Conservation (phyloP, 2,113 vertebrate genomes). For the Sphyrna mokarran region DNA sequence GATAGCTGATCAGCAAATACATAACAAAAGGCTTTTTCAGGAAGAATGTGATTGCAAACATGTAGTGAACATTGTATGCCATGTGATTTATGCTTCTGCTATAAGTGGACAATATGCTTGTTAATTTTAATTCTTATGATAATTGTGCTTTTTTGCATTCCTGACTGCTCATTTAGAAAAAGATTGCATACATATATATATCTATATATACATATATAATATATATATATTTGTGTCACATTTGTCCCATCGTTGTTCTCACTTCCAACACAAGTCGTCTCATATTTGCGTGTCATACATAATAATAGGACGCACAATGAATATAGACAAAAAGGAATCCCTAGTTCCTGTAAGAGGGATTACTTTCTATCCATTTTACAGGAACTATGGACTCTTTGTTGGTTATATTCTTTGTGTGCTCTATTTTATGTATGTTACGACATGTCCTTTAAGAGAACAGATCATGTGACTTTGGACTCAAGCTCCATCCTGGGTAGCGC, state of each 20-base stretch:
- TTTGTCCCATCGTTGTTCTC: neutral
- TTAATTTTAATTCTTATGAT: neutral
- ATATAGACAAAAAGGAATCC: too few species aligned
- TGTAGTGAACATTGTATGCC: neutral
- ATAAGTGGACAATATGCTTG: neutral
- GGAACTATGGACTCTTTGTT: neutral
- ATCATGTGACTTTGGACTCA: too few species aligned
- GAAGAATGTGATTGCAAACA: neutral
- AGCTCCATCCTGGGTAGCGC: too few species aligned
- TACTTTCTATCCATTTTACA: too few species aligned
- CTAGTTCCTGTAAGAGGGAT: too few species aligned
- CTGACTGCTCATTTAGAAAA: neutral
- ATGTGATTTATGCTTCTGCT: neutral
- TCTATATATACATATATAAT: too few species aligned
- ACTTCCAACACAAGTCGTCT: neutral
- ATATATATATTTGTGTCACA: neutral
- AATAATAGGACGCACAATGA: too few species aligned
- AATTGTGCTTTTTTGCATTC: neutral
- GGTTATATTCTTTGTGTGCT: too few species aligned
- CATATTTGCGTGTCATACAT: too few species aligned
- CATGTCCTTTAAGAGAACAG: too few species aligned
- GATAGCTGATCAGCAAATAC: too few species aligned
- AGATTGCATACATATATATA: neutral
- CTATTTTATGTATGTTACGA: too few species aligned
- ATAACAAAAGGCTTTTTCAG: neutral